These are phyloP conservation scores for Hydractinia symbiolongicarpus DNA, from an alignment of 30 jellyfish, hydroid and myxozoan species.

Conservation along the genomic window DNA sequence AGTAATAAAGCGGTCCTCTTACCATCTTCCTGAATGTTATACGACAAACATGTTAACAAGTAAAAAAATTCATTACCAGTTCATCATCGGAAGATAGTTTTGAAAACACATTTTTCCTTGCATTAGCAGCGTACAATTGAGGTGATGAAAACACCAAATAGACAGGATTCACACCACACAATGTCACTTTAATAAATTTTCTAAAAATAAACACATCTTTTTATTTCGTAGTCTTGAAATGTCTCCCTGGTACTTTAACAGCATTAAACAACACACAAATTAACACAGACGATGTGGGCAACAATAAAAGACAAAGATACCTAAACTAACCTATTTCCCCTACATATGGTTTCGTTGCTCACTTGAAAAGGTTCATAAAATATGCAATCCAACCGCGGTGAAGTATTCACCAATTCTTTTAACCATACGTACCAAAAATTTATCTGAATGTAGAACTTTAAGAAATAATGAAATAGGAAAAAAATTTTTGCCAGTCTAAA, in stretches of 20 bases:
- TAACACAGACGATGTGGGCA: background rate
- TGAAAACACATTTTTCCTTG: background rate
- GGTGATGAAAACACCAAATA: conserved; percentile 13
- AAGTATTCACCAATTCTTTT: conserved; percentile 37
- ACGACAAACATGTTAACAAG: too few species aligned
- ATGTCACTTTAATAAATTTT: conserved; percentile 20
- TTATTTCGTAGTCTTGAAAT: background rate
- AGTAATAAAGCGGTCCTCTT: too few species aligned
- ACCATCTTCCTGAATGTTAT: too few species aligned
- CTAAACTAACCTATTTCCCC: conserved; percentile 43
- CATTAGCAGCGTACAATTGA: background rate
- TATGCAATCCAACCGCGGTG: conserved; percentile 40
- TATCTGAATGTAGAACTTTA: conserved; percentile 32
- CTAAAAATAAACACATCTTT: conserved; percentile 14
- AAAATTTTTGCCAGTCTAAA: too few species aligned
- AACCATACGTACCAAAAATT: conserved; percentile 61
- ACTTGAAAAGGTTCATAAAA: conserved; percentile 79
- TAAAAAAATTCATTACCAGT: too few species aligned
- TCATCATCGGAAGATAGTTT: too few species aligned
- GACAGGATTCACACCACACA: conserved; percentile 44
- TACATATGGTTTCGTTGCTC: conserved; percentile 27
- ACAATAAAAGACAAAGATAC: background rate
- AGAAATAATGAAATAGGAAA: background rate
- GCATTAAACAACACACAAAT: too few species aligned
- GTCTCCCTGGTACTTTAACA: background rate